Base-by-base conservation (phyloP, 2,888 invertebrate genomes). In the Argyresthia albistria region DNA sequence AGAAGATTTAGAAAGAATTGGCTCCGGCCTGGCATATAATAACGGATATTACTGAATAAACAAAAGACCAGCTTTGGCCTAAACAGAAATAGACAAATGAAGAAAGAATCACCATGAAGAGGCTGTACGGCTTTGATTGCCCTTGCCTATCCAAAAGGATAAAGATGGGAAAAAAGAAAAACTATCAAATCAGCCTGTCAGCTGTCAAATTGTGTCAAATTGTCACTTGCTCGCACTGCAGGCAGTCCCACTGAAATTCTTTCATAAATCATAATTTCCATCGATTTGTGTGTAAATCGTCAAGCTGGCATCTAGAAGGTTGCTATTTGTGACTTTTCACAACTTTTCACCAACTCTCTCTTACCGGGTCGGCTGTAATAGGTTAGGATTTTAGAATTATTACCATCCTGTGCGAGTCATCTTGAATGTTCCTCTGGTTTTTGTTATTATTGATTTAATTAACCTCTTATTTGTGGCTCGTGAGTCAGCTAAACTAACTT, bases 251-350 rank as follows among this genome's bases (percentile, higher is more conserved):
- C n/a, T 36, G 36, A 9, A 39, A 2, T 46, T 46, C 25, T n/a
- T n/a, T 46, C 3, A 46, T 25, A 25, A 16, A 4, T 4, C 4
- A 9, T 25, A 35, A 25, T 35, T 16, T 46, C 25, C 25, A 25
- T 11, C 46, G 8, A 14, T 54, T 53, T 49, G 35, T 52, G 48
- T 57, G 39, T 53, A 65, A 60, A 50, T 59, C 16, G 59, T 61
- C 84, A 86, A 84, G 72, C 84, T 86, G 84, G 84, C 84, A 80
- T 77, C 80, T 50, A 75, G 76, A 71, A 73, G 76, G 61, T 48
- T 81, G 46, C 53, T 82, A 50, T 61, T 80, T 55, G 68, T 82
- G 64, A 76, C 82, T 53, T 65, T 74, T 67, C 78, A 77, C 65
- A 75, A 67, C 57, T 76, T 76, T 58, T 74, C 77, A 37, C 79